Percentiles rank a stretch among this genome's conserved stretches.
Conservation (phyloP, 2,113 vertebrate genomes). For the Nipponia nippon region DNA sequence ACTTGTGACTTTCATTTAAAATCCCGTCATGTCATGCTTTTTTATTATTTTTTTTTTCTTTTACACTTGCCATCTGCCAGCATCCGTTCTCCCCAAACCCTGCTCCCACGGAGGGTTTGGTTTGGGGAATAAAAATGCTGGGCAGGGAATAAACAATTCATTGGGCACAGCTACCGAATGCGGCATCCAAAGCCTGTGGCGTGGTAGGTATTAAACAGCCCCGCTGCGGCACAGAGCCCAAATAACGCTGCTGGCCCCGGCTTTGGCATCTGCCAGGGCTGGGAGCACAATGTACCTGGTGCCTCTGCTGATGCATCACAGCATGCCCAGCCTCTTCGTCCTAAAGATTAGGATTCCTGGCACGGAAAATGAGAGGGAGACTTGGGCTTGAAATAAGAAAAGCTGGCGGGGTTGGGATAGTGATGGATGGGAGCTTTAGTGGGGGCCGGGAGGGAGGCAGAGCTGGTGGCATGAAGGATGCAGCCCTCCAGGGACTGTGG, state of each 20-base stretch:
- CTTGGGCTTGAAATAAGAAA: not conserved
- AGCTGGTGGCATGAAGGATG: not conserved
- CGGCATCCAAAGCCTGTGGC: not conserved
- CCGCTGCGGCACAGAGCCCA: not conserved
- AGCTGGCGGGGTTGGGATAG: not conserved
- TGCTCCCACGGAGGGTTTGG: not conserved
- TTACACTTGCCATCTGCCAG: not conserved
- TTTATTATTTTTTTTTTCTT: not conserved
- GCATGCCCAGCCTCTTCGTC: not conserved
- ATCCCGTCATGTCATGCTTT: accelerated
- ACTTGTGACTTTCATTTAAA: not conserved
- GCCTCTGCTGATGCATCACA: not conserved
- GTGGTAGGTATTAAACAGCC: not conserved
- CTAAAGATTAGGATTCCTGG: not conserved
- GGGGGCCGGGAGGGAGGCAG: not conserved
- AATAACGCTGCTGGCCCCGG: not conserved
- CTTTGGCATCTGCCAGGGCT: not conserved
- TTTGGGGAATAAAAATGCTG: not conserved
- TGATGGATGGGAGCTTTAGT: not conserved
- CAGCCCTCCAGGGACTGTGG: not conserved
- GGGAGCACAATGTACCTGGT: not conserved
- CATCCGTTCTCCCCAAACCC: not conserved
- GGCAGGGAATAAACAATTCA: conserved; percentile 11
- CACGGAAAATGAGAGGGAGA: not conserved
- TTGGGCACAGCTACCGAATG: not conserved